Conservation (phyloP, 2,113 vertebrate species). For the Bujurquina vittata region DNA sequence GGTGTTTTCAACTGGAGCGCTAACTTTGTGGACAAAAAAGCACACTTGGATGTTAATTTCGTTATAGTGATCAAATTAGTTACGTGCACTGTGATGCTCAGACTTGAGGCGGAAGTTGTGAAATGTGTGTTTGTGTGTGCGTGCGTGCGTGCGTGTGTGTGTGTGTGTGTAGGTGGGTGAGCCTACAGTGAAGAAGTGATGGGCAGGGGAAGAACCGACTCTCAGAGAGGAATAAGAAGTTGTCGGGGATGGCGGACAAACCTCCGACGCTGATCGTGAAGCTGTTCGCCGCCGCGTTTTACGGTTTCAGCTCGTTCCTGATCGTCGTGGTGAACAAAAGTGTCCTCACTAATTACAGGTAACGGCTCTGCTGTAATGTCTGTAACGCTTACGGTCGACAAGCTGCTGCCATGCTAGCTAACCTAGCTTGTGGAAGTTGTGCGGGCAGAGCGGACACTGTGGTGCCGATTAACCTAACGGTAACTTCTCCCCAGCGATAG, state of each 20-base stretch:
- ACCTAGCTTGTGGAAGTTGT: conserved; percentile 29
- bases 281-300: conserved; percentile 88
- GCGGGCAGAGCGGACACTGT: neutral
- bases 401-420: conserved; percentile 52
- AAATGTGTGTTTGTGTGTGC: neutral
- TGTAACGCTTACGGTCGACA: neutral
- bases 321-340: conserved; percentile 94
- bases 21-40: neutral
- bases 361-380: conserved; percentile 13
- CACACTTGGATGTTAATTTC: fast-evolving
- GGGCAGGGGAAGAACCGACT: conserved; percentile 54
- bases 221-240: conserved; percentile 71
- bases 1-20: neutral
- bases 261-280: conserved; percentile 84
- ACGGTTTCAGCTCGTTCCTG: conserved; percentile 90
- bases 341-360: conserved; percentile 91
- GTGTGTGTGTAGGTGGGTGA: neutral
- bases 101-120: conserved; percentile 33
- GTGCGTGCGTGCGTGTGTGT: neutral
- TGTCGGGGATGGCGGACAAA: conserved; percentile 85
- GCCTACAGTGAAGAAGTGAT: conserved; percentile 44
- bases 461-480: conserved; percentile 5
- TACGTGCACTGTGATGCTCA: neutral
- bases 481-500: conserved; percentile 1
- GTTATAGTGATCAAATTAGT: neutral